Base-by-base conservation (phyloP, 2,888 invertebrate genomes). In the Selenia dentaria region DNA sequence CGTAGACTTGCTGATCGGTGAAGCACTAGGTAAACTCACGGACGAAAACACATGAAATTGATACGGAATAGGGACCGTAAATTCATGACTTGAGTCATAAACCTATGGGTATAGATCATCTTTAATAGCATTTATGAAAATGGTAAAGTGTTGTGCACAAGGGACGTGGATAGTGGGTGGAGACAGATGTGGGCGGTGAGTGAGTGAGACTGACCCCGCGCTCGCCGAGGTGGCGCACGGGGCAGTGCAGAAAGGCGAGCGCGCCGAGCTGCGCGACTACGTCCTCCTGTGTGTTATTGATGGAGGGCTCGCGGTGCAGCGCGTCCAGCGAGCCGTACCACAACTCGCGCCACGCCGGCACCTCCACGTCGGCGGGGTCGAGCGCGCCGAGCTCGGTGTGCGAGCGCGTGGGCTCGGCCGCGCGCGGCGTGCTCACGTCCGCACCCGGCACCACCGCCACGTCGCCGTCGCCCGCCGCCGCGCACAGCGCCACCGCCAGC, bases 221-320 rank as follows among this genome's bases (percentile, higher is more conserved):
- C 78, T 96, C 96, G 62, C 94, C 94, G 60, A 95, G 92, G 83
- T 93, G 93, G 46, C 95, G 92, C 70, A 96, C 95, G 71, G 94
- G 94, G 83, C 96, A 96, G 81, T 95, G 95, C 66, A 96, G 92
- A 86, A 94, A 96, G 55, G 96, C 96, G 28, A 94, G 94, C 42
- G 94, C 93, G 34, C 96, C 96, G 49, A 95, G 92, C 82, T 95
- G 95, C 60, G 93, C 95, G 33, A 95, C 93, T 58, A 95, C 93
- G 78, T 95, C 95, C 62, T 94, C 94, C 56, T 93, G 92, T 46
- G 95, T 95, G 83, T 94, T 94, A 91, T 95, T 95, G 80, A 95
- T 93, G 57, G 68, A 58, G 41, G 90, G 88, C 72, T 85, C 83
- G 57, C 86, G 80, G 55, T 76, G 80, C 62, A 83, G 72, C 51